A percentile compares a stretch with the other conserved stretches of the same genome.
Evolutionary conservation across 2,113 vertebrate species (phyloP).

Genomic region (Xiphophorus maculatus): DNA sequence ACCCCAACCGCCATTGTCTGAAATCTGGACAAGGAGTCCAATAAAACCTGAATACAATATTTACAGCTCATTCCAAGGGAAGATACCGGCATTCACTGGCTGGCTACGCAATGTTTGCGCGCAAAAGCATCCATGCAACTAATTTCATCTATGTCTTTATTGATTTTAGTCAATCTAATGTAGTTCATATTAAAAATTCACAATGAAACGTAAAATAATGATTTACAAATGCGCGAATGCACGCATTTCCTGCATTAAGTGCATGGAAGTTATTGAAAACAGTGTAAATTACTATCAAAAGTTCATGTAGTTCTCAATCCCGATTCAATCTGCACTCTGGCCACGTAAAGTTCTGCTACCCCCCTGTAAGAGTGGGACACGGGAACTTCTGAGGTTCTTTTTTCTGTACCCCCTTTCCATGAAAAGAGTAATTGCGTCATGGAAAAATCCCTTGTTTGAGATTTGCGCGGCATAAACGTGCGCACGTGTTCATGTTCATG

Average conservation of each 20-base stretch:
- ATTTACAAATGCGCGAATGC: conserved; percentile 17
- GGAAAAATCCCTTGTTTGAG: conserved; percentile 75
- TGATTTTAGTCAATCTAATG: neutral
- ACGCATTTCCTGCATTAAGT: conserved; percentile 19
- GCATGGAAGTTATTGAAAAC: conserved; percentile 1
- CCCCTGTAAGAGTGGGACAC: conserved; percentile 60
- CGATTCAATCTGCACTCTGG: conserved; percentile 73
- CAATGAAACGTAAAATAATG: neutral
- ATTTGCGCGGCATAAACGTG: conserved; percentile 53
- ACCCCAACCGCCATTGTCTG: conserved; percentile 73
- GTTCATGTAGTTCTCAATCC: conserved; percentile 67
- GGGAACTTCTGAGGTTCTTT: conserved; percentile 44
- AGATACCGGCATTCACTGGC: conserved; percentile 70
- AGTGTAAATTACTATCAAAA: conserved; percentile 47
- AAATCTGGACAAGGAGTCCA: conserved; percentile 47
- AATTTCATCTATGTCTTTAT: neutral
- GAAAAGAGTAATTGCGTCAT: conserved; percentile 83
- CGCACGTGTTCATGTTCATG: neutral
- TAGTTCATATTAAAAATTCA: neutral
- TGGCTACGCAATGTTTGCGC: conserved; percentile 8
- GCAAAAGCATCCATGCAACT: neutral
- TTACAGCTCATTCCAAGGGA: conserved; percentile 54
- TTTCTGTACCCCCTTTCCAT: conserved; percentile 49
- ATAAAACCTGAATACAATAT: conserved; percentile 66
- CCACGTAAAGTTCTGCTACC: conserved; percentile 77